Percentiles rank a stretch among this genome's conserved stretches.
Conservation (phyloP, 2,888 invertebrate species). For the Cosmorhoe ocellata region DNA sequence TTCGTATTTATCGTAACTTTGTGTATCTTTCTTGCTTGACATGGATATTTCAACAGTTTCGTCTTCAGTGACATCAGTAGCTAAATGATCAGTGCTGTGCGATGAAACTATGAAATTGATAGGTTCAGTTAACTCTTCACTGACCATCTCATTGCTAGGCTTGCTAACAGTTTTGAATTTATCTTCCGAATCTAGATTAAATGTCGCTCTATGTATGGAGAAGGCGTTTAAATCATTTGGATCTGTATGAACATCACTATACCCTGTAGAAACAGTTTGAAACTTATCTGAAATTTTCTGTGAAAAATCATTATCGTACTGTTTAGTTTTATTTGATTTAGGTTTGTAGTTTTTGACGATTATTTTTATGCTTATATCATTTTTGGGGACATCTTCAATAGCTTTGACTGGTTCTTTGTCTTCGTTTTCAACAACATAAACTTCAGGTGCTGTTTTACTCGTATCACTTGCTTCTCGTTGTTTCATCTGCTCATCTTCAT, state of each 20-base stretch:
- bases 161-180: constrained; percentile 32
- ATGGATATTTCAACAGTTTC: constrained; percentile 17
- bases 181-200: constrained; percentile 46
- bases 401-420: constrained; percentile 26
- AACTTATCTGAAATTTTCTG: constrained; percentile 59
- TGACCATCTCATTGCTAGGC: constrained; percentile 17
- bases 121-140: constrained; percentile 25
- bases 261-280: constrained; percentile 61
- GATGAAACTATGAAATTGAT: constrained; percentile 26
- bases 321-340: constrained; percentile 34
- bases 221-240: constrained; percentile 41
- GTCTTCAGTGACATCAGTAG: constrained; percentile 26
- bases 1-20: constrained; percentile 23
- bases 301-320: constrained; percentile 45
- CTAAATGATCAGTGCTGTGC: constrained; percentile 25
- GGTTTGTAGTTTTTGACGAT: constrained; percentile 56
- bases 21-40: constrained; percentile 22
- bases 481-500: constrained; percentile 32
- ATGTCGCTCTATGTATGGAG: constrained; percentile 53
- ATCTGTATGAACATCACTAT: constrained; percentile 44
- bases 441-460: constrained; percentile 41
- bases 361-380: constrained; percentile 63
- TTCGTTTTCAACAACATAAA: constrained; percentile 48
- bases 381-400: constrained; percentile 43
- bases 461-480: constrained; percentile 14